These are phyloP conservation scores for Centruroides sculpturatus DNA, from an alignment of 1,140 invertebrate genomes.

Conservation along the genomic window DNA sequence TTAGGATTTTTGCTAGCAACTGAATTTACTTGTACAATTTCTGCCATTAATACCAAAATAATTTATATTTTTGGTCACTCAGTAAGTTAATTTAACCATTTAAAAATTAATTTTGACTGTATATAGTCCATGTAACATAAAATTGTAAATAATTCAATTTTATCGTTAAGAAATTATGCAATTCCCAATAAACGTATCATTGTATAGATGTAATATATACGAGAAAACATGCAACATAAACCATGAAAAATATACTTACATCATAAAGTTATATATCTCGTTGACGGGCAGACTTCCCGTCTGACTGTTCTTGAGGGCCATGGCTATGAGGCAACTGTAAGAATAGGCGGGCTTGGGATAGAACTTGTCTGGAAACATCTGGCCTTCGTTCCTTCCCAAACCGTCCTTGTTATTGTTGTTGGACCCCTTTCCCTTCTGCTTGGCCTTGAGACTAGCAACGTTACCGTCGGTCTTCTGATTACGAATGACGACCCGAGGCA, in stretches of 20 bases:
- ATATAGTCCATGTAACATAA: too few species aligned
- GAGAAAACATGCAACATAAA: too few species aligned
- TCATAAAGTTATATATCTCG: slow-evolving; percentile 98
- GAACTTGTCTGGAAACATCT: slow-evolving; percentile 41
- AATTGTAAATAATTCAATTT: too few species aligned
- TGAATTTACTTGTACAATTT: too few species aligned
- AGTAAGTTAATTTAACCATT: too few species aligned
- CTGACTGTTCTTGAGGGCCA: slow-evolving; percentile 91
- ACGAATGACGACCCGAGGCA: slow-evolving; percentile 1
- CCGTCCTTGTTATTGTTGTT: slow-evolving; percentile 11
- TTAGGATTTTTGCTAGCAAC: too few species aligned
- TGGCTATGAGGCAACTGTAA: slow-evolving; percentile 91
- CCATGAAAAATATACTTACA: slow-evolving; percentile 43
- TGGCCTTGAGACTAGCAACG: slow-evolving; percentile 32
- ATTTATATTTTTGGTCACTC: too few species aligned
- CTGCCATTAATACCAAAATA: too few species aligned
- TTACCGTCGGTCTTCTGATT: slow-evolving; percentile 18
- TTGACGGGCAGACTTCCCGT: slow-evolving; percentile 89
- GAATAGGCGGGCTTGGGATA: slow-evolving; percentile 95
- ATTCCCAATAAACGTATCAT: too few species aligned
- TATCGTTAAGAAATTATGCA: too few species aligned
- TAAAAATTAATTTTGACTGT: too few species aligned
- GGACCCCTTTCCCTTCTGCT: slow-evolving; percentile 28
- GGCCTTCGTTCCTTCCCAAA: slow-evolving; percentile 20
- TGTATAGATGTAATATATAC: too few species aligned